These are phyloP conservation scores for Lutjanus argentimaculatus DNA, from an alignment of 2,797 vertebrate genomes.

Conservation along the genomic window DNA sequence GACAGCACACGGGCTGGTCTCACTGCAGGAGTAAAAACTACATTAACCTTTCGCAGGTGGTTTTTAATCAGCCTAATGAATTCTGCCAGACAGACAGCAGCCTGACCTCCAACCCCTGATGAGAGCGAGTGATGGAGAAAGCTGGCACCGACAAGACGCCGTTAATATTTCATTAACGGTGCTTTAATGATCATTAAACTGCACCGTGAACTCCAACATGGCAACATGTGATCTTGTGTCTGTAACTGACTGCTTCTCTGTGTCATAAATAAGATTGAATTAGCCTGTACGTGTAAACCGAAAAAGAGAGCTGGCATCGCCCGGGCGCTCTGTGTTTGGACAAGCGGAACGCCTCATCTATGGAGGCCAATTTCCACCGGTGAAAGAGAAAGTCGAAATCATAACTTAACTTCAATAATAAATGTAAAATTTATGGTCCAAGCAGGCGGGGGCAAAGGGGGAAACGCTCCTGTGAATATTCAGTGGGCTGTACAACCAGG, in stretches of 20 bases:
- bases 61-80: slow-evolving; percentile 79
- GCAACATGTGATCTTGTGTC: slow-evolving; percentile 50
- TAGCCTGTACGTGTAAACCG: not conserved
- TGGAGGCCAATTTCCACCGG: too few relatives aligned
- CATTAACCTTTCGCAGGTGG: slow-evolving; percentile 60
- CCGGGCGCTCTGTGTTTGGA: too few relatives aligned
- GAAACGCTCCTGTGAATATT: too few relatives aligned
- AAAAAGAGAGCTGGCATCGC: too few relatives aligned
- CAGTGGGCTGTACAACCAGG: too few relatives aligned
- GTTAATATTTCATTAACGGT: slow-evolving; percentile 73
- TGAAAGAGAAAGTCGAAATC: too few relatives aligned
- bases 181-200: slow-evolving; percentile 73
- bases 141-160: slow-evolving; percentile 54
- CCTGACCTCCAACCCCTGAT: slow-evolving; percentile 68
- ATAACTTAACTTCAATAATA: too few relatives aligned
- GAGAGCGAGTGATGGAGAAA: slow-evolving; percentile 68
- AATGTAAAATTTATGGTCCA: too few relatives aligned
- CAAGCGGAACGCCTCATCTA: too few relatives aligned
- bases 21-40: slow-evolving; percentile 34
- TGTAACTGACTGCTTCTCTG: slow-evolving; percentile 14
- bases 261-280: slow-evolving; percentile 39
- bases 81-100: slow-evolving; percentile 65
- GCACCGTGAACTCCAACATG: slow-evolving; percentile 28
- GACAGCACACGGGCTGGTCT: not conserved
- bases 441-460: too few relatives aligned